These are phyloP conservation scores for Chrysolina haemoptera DNA, from an alignment of 2,888 invertebrate species.

Conservation along the genomic window DNA sequence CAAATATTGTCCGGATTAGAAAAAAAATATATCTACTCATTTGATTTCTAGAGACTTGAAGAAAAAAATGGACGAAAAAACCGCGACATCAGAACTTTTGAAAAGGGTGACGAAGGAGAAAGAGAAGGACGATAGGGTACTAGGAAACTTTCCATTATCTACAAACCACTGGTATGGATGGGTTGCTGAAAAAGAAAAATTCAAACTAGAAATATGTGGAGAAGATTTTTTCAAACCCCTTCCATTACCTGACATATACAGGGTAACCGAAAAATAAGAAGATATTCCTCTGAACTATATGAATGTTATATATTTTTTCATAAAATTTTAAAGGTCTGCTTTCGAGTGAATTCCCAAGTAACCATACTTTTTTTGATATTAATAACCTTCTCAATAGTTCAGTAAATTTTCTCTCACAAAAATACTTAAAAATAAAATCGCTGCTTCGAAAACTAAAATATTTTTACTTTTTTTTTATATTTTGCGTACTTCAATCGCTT, in stretches of 20 bases:
- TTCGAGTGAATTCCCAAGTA: too few relatives aligned
- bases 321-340: neutral
- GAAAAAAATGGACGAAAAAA: conserved; percentile 41
- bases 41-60: conserved; percentile 34
- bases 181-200: conserved; percentile 37
- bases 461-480: too few relatives aligned
- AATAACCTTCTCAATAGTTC: too few relatives aligned
- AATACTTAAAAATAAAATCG: too few relatives aligned
- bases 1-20: neutral
- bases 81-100: conserved; percentile 33
- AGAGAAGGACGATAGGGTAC: conserved; percentile 31
- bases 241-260: conserved; percentile 35
- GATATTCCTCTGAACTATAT: neutral
- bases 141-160: conserved; percentile 37
- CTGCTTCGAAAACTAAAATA: too few relatives aligned
- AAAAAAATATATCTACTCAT: neutral
- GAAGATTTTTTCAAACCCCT: conserved; percentile 37
- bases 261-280: conserved; percentile 7
- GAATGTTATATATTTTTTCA: neutral
- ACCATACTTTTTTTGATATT: too few relatives aligned
- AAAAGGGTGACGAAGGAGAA: conserved; percentile 29
- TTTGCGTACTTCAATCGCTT: too few relatives aligned
- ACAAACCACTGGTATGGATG: conserved; percentile 42
- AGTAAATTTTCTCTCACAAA: too few relatives aligned
- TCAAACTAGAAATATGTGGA: conserved; percentile 38